Conservation (phyloP, 2,113 vertebrate species). For the Cichladusa arquata region DNA sequence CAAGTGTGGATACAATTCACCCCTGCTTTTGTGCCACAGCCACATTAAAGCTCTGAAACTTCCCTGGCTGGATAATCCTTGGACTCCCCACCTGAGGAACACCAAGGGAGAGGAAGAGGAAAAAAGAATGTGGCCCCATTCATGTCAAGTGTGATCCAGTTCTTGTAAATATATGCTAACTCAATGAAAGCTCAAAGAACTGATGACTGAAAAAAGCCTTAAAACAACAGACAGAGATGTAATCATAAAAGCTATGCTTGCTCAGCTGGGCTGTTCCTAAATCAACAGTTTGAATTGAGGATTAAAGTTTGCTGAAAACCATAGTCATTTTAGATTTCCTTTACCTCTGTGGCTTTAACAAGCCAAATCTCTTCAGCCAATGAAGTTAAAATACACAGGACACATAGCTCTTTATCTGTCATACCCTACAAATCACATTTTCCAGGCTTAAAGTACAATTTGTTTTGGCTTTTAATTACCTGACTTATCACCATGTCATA, state of each 20-base stretch:
- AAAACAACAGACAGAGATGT: neutral
- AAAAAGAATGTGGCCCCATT: neutral
- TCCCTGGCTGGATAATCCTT: neutral
- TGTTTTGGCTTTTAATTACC: conserved; percentile 66
- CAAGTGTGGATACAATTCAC: neutral
- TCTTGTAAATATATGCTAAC: neutral
- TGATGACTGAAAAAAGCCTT: neutral
- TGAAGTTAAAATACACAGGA: neutral
- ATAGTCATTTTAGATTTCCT: neutral
- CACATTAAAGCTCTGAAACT: neutral
- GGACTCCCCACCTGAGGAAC: neutral
- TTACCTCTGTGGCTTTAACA: neutral
- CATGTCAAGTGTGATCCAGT: neutral
- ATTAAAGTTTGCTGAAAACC: neutral
- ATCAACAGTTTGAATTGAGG: neutral
- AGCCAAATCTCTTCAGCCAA: neutral
- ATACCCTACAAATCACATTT: conserved; percentile 52
- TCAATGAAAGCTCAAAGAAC: neutral
- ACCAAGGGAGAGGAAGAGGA: neutral
- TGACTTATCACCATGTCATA: conserved; percentile 57
- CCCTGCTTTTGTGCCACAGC: neutral
- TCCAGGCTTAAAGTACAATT: conserved; percentile 50
- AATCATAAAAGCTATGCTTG: neutral
- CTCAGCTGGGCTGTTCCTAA: neutral
- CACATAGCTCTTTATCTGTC: conserved; percentile 33